phyloP scores from a whole-genome alignment of 2,113 vertebrate species.

The Chamaea fasciata region DNA sequence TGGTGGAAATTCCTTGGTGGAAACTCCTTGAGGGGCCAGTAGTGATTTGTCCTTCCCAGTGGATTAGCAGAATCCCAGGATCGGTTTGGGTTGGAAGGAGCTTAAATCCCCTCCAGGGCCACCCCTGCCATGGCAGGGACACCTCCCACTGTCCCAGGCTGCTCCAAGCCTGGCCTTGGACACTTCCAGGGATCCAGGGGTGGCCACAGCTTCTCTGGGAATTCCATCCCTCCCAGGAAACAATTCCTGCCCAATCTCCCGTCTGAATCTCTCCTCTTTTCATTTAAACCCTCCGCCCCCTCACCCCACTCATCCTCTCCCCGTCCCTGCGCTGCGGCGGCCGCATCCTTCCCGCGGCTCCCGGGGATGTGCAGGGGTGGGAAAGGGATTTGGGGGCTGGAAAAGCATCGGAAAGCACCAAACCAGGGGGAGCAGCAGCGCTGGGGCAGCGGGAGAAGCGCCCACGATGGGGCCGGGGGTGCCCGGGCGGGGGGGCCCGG shows the following conservation, averaged over 20 bases:
- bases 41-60: background rate
- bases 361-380: fast-evolving
- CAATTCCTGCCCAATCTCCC: background rate
- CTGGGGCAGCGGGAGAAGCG: background rate
- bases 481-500: background rate
- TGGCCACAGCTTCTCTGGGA: background rate
- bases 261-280: background rate
- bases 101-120: fast-evolving
- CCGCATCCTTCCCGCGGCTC: fast-evolving
- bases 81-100: background rate
- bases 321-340: fast-evolving
- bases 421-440: background rate
- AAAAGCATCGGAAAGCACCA: fast-evolving
- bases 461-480: fast-evolving
- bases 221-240: fast-evolving
- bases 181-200: background rate
- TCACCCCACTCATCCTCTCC: fast-evolving
- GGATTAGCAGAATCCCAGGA: background rate
- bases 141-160: background rate
- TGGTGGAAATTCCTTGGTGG: background rate
- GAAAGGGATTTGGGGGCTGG: fast-evolving
- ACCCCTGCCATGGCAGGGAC: background rate
- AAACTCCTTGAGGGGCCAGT: background rate
- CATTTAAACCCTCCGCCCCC: background rate
- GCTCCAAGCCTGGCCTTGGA: background rate